These are phyloP conservation scores for Graphium colonna DNA, from an alignment of 2,888 invertebrate genomes.

Conservation along the genomic window DNA sequence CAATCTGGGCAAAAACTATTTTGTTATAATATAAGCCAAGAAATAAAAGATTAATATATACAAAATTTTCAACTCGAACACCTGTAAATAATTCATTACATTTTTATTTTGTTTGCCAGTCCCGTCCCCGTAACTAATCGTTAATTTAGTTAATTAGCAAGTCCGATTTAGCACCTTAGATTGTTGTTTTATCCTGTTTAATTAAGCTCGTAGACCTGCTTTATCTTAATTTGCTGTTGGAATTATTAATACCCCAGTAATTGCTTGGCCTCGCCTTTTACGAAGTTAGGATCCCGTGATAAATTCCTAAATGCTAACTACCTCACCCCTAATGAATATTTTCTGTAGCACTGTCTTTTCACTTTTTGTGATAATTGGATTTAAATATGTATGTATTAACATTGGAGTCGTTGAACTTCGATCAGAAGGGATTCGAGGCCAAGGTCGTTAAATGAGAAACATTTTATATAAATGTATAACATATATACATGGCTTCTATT, in stretches of 20 bases:
- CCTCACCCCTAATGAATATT: neutral
- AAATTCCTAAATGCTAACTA: constrained; percentile 14
- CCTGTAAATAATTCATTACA: constrained; percentile 1
- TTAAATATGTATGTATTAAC: neutral
- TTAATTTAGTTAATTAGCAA: constrained; percentile 11
- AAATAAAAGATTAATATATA: neutral
- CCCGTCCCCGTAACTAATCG: constrained; percentile 2
- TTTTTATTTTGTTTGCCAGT: constrained; percentile 1
- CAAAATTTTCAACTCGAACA: neutral
- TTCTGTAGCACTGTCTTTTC: neutral
- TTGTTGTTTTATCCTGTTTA: constrained; percentile 17
- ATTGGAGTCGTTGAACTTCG: too few species aligned
- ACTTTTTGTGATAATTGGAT: neutral
- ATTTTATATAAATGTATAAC: too few species aligned
- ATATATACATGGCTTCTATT: too few species aligned
- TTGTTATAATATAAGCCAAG: too few species aligned
- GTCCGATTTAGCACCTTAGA: constrained; percentile 12
- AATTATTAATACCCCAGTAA: constrained; percentile 18
- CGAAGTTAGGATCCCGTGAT: constrained; percentile 4
- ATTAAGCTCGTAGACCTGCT: constrained; percentile 19
- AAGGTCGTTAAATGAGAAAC: too few species aligned
- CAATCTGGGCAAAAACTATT: neutral
- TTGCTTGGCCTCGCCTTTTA: constrained; percentile 17
- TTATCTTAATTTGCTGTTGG: constrained; percentile 20
- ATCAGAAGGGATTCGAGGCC: neutral